phyloP scores from a whole-genome alignment of 2,797 vertebrate species.

The Meriones psammophilus region DNA sequence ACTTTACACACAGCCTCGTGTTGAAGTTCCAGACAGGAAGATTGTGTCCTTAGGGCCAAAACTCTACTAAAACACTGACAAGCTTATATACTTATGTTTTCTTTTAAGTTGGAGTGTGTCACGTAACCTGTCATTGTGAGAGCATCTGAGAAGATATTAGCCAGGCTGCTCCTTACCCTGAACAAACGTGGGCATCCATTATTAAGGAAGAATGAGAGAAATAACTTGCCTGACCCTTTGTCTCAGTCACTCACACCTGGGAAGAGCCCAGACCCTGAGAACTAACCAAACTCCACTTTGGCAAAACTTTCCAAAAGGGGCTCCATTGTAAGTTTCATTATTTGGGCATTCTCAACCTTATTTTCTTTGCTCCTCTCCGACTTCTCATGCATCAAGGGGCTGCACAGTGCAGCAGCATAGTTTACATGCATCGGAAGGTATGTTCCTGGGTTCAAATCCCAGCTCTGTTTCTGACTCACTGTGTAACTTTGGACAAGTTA shows the following conservation, averaged over 20 bases:
- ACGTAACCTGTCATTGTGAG: not conserved
- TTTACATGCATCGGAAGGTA: not conserved
- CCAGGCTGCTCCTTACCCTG: not conserved
- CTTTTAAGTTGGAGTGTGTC: not conserved
- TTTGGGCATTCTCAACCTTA: not conserved
- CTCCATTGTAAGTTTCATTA: not conserved
- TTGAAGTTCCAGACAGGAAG: not conserved
- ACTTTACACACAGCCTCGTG: not conserved
- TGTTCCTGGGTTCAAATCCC: not conserved
- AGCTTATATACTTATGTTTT: not conserved
- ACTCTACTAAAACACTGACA: not conserved
- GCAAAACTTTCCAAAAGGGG: not conserved
- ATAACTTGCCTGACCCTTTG: not conserved
- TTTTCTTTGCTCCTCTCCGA: not conserved
- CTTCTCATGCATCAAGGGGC: not conserved
- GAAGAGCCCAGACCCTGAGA: not conserved
- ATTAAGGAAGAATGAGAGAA: not conserved
- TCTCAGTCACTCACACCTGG: not conserved
- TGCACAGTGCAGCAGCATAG: not conserved
- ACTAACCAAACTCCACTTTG: not conserved
- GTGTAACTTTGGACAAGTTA: not conserved
- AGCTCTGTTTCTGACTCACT: not conserved
- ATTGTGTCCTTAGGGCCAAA: not conserved
- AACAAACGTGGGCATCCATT: not conserved
- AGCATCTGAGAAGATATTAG: not conserved